phyloP scores from a whole-genome alignment of 2,888 invertebrate genomes.

The Lycocerus yunnanus region DNA sequence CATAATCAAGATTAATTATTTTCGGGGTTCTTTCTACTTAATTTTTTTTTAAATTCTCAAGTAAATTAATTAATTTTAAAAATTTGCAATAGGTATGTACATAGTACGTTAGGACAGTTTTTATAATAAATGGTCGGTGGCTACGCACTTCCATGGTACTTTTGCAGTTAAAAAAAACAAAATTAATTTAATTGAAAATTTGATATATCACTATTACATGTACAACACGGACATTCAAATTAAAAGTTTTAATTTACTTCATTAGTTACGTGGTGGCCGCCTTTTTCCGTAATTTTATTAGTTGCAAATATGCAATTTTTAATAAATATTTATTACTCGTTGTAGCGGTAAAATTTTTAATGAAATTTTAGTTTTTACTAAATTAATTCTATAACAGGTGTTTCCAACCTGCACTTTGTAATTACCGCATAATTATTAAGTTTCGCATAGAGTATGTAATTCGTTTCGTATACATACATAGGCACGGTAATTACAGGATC shows the following conservation, averaged over 20 bases:
- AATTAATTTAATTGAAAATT: not conserved
- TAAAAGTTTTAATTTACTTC: not conserved
- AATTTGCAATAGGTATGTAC: too few relatives aligned
- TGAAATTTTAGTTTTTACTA: not conserved
- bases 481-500: too few relatives aligned
- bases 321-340: not conserved
- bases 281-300: not conserved
- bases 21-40: not conserved
- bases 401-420: not conserved
- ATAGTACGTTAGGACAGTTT: too few relatives aligned
- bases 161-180: not conserved
- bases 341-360: not conserved
- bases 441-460: not conserved
- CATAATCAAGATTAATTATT: not conserved
- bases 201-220: not conserved
- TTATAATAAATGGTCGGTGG: not conserved
- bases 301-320: not conserved
- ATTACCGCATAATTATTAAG: not conserved
- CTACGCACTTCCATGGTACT: not conserved
- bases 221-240: not conserved
- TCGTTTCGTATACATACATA: not conserved
- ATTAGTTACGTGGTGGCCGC: not conserved
- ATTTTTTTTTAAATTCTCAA: not conserved
- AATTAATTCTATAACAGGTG: not conserved
- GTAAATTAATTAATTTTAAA: not conserved